Evolutionary conservation across 2,888 invertebrate genomes (phyloP).

Genomic region (Hypomecis atomaria): DNA sequence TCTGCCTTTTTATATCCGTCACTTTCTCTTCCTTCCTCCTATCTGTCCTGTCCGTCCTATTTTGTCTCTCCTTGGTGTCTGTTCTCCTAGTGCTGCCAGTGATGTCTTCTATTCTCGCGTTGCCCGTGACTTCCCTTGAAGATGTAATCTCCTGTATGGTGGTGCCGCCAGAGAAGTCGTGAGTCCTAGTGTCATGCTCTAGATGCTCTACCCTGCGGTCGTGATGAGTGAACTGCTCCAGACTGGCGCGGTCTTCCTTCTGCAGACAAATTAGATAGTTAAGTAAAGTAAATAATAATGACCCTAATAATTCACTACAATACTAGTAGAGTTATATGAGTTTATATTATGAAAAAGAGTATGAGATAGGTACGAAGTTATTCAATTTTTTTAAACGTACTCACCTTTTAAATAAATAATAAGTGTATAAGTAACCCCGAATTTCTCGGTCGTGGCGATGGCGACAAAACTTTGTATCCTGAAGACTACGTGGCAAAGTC

Average conservation of each 20-base stretch:
- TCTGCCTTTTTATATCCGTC: conserved; percentile 49
- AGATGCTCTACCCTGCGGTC: conserved; percentile 52
- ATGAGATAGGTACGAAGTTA: too few relatives aligned
- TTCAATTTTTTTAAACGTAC: too few relatives aligned
- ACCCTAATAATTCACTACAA: too few relatives aligned
- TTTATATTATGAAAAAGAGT: too few relatives aligned
- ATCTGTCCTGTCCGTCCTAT: conserved; percentile 10
- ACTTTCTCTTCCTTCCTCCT: conserved; percentile 44
- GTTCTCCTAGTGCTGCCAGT: conserved; percentile 35
- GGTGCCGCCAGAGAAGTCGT: conserved; percentile 46
- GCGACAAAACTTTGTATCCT: too few relatives aligned
- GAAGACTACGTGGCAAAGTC: too few relatives aligned
- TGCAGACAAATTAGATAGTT: conserved; percentile 40
- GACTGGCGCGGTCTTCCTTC: conserved; percentile 71
- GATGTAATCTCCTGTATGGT: conserved; percentile 3
- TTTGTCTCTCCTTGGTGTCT: conserved; percentile 30
- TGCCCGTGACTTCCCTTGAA: conserved; percentile 12
- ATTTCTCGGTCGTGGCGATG: too few relatives aligned
- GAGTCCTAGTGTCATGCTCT: conserved; percentile 51
- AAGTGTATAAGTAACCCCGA: too few relatives aligned
- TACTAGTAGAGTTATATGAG: too few relatives aligned
- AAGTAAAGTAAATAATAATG: too few relatives aligned
- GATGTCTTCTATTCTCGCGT: conserved; percentile 19
- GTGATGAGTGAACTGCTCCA: conserved; percentile 76
- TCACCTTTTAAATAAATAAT: too few relatives aligned